Evolutionary conservation across 2,113 vertebrate species (phyloP).

Genomic region (Cochlearius cochlearius): DNA sequence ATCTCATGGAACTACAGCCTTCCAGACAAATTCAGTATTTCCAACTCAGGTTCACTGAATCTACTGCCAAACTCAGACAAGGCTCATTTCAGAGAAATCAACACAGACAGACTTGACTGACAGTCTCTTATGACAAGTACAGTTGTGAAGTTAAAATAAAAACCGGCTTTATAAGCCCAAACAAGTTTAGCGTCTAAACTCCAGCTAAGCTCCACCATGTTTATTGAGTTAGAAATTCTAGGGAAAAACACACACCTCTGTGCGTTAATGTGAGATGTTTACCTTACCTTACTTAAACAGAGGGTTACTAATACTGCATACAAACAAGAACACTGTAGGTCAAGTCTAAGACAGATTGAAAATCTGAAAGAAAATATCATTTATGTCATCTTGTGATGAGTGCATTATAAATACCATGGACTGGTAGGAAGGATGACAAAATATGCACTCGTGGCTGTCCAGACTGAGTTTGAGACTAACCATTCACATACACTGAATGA

Average conservation of each 20-base stretch:
- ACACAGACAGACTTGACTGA: not conserved
- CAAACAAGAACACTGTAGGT: not conserved
- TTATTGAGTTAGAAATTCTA: not conserved
- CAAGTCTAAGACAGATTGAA: not conserved
- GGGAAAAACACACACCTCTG: not conserved
- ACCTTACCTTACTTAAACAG: not conserved
- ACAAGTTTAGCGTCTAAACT: not conserved
- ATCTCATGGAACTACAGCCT: not conserved
- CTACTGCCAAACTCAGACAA: not conserved
- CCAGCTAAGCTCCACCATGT: not conserved
- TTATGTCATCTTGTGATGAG: not conserved
- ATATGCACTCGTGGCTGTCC: not conserved
- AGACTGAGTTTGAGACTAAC: not conserved
- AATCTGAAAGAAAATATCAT: not conserved
- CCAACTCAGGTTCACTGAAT: not conserved
- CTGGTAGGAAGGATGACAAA: not conserved
- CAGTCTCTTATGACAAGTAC: not conserved
- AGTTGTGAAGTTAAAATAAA: not conserved
- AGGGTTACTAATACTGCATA: not conserved
- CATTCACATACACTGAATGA: not conserved
- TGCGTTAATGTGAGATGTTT: rapidly evolving
- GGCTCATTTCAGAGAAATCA: not conserved
- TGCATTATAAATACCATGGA: not conserved
- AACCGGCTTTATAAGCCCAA: not conserved
- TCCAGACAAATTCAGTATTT: not conserved